phyloP scores from a whole-genome alignment of 2,888 invertebrate genomes.

The Sarcophaga rosellei region DNA sequence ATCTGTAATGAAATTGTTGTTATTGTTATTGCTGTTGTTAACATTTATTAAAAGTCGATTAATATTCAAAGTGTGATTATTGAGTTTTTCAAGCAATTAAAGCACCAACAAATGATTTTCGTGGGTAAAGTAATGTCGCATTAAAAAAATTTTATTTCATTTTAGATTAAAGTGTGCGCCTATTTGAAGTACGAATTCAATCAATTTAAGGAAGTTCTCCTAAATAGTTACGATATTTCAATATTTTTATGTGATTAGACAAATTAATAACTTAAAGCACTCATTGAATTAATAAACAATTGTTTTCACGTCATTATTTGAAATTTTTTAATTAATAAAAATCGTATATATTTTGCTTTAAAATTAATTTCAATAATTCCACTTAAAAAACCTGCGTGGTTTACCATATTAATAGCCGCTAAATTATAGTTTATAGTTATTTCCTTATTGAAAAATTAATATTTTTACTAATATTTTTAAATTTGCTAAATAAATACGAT shows the following conservation, averaged over 20 bases:
- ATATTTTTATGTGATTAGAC: no score
- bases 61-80: constrained; percentile 46
- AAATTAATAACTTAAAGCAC: no score
- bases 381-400: not conserved
- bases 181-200: not conserved
- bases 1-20: not conserved
- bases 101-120: constrained; percentile 33
- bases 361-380: no score
- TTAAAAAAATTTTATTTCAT: constrained; percentile 10
- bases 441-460: constrained; percentile 5
- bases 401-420: not conserved
- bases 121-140: not conserved
- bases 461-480: not conserved
- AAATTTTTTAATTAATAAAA: no score
- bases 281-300: no score
- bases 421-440: constrained; percentile 14
- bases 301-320: no score
- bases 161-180: constrained; percentile 21
- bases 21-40: not conserved
- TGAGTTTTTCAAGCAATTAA: constrained; percentile 28
- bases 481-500: no score
- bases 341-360: no score
- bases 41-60: constrained; percentile 18
- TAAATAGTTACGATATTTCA: constrained; percentile 10
- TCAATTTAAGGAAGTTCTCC: constrained; percentile 12